A percentile compares a stretch with the other conserved stretches of the same genome.
Conservation (phyloP, 1,140 invertebrate genomes). For the Littorina saxatilis region DNA sequence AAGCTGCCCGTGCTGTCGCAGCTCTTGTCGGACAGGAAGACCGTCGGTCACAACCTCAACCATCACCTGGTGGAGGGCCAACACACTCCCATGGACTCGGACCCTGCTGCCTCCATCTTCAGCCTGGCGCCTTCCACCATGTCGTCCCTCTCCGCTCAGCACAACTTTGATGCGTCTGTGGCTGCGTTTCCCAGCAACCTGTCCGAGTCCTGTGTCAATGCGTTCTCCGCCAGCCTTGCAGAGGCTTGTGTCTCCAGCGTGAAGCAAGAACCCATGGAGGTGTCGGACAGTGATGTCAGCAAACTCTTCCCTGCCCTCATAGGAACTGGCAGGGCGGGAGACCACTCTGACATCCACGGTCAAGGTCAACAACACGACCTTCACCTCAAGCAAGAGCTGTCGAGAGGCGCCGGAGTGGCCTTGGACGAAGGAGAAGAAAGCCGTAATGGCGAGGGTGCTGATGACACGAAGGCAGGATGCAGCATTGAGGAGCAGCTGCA, state of each 20-base stretch:
- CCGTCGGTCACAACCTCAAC: conserved; percentile 25
- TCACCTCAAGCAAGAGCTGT: neutral
- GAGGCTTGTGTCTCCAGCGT: neutral
- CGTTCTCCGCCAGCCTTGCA: neutral
- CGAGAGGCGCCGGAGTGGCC: neutral
- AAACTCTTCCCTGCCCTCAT: neutral
- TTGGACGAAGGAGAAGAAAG: neutral
- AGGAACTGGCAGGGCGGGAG: no score
- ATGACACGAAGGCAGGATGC: neutral
- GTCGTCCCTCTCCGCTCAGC: neutral
- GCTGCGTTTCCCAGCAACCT: neutral
- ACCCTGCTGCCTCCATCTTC: no score
- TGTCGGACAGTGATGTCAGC: neutral
- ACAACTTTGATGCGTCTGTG: neutral
- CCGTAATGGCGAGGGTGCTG: neutral
- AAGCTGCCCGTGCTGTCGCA: conserved; percentile 64
- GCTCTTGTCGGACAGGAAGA: conserved; percentile 52
- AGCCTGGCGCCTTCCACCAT: neutral
- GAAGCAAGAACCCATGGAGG: conserved; percentile 18
- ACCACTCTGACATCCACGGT: no score
- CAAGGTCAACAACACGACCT: no score
- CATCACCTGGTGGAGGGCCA: neutral
- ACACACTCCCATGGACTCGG: neutral
- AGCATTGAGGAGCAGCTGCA: neutral
- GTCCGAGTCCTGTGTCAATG: neutral